phyloP scores from a whole-genome alignment of 2,797 vertebrate genomes.

The Linurgus olivaceus region DNA sequence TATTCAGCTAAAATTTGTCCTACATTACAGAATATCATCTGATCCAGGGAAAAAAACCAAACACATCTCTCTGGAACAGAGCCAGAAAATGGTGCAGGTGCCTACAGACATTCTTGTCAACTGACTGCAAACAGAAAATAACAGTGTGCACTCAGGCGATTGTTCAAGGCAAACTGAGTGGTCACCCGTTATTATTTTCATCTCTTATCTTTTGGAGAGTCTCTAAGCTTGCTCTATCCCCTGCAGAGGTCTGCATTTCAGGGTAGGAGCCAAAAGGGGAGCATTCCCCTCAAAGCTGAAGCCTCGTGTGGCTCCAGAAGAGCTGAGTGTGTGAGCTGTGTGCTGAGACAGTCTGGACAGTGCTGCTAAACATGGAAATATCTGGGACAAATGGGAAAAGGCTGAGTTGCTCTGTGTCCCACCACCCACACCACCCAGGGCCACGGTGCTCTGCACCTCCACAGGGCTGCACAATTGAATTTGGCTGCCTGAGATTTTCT shows the following conservation, averaged over 20 bases:
- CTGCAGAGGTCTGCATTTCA: neutral
- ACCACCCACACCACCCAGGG: neutral
- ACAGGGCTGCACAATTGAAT: neutral
- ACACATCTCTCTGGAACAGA: neutral
- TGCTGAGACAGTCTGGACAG: neutral
- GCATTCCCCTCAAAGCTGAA: neutral
- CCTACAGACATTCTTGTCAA: neutral
- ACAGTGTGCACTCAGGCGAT: neutral
- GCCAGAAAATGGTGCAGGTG: neutral
- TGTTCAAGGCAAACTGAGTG: constrained; percentile 7
- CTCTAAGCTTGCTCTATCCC: constrained; percentile 4
- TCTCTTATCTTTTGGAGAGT: neutral
- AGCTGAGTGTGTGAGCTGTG: neutral
- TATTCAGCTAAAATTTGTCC: neutral
- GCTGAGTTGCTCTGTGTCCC: fast-evolving
- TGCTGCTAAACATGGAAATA: neutral
- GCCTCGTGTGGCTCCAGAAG: neutral
- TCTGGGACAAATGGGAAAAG: neutral
- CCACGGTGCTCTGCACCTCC: neutral
- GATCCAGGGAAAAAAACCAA: neutral
- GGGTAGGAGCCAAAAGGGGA: neutral
- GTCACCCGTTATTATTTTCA: constrained; percentile 37
- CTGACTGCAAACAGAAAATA: constrained; percentile 21
- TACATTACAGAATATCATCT: neutral
- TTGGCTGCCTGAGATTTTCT: neutral